phyloP scores from a whole-genome alignment of 2,888 invertebrate species.

The Bombylius major region DNA sequence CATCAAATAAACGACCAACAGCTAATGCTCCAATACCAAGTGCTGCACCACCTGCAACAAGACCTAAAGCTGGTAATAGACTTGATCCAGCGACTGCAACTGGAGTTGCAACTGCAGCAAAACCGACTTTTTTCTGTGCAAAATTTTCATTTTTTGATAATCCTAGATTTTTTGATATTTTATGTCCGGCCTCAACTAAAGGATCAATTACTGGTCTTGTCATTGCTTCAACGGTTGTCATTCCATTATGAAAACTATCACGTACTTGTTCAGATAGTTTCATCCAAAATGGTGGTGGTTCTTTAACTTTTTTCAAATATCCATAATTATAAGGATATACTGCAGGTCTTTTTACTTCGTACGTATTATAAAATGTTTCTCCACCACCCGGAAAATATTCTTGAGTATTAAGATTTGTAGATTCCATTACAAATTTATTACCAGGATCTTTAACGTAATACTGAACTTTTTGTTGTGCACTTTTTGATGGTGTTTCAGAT shows the following conservation, averaged over 20 bases:
- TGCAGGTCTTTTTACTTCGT: slow-evolving; percentile 39
- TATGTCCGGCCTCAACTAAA: slow-evolving; percentile 63
- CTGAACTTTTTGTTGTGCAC: slow-evolving; percentile 15
- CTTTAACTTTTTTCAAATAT: slow-evolving; percentile 44
- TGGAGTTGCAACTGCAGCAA: slow-evolving; percentile 32
- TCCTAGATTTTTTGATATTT: slow-evolving; percentile 65
- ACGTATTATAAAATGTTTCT: slow-evolving; percentile 37
- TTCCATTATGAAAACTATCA: slow-evolving; percentile 56
- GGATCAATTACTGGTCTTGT: slow-evolving; percentile 48
- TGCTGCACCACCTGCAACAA: slow-evolving; percentile 73
- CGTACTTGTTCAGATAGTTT: slow-evolving; percentile 59
- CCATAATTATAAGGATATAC: slow-evolving; percentile 51
- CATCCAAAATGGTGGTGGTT: slow-evolving; percentile 59
- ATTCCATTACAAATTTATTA: not conserved
- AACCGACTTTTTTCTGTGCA: slow-evolving; percentile 53
- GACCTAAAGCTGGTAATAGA: slow-evolving; percentile 59
- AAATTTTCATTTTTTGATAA: slow-evolving; percentile 39
- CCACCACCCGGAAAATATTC: slow-evolving; percentile 33
- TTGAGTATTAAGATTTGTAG: slow-evolving; percentile 18
- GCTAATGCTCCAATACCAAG: slow-evolving; percentile 70
- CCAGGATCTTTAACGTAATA: slow-evolving; percentile 17
- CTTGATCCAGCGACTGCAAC: slow-evolving; percentile 44
- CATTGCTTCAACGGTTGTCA: slow-evolving; percentile 49
- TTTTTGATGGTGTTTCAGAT: slow-evolving; percentile 25
- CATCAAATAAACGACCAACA: slow-evolving; percentile 56